Evolutionary conservation across 1,140 invertebrate genomes (phyloP), one percentile per base, ranked within the genome.

Genomic region (Arctopsyche grandis): DNA sequence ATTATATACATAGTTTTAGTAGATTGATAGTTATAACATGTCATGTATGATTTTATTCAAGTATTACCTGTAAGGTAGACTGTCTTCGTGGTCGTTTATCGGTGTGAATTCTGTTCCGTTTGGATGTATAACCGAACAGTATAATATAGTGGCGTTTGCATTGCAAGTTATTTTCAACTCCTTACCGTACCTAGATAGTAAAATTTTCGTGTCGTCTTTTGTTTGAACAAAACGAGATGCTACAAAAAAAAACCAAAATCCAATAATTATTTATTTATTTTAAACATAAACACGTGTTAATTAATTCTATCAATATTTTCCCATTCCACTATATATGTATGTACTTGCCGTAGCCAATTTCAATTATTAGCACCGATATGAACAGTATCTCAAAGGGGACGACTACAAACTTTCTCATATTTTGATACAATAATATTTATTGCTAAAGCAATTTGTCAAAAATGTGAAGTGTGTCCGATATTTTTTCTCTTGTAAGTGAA

Each of bases 51-150:
- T n/a, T n/a, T n/a, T n/a, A n/a, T n/a, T n/a, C n/a, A n/a, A 14
- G 22, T 66, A 12, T 66, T 66, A 66, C 63, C 24, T 24, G 26
- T 66, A 66, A 14, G 24, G 9, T 10, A 66, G 3, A 66, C 9
- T 22, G 16, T 73, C 48, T 71, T 29, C 69, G 22, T 58, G 26
- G 63, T 82, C 26, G 9, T 21, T 73, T 12, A 84, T 83, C 0
- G 86, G 85, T 1, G 85, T 85, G 79, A 84, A 87, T 70, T 87
- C 86, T 0, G 85, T 83, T 0, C 87, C 86, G 76, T 88, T 88
- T 0, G 87, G 87, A 77, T 88, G 87, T 77, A 85, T 84, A 58
- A 88, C 85, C 86, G 86, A 88, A 80, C 88, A 89, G 77, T 89
- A 89, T 0, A 81, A 75, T 5, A 89, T 82, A 0, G 86, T 84